Base-by-base conservation (phyloP, 2,888 invertebrate genomes). In the Cynaeus angustus region DNA sequence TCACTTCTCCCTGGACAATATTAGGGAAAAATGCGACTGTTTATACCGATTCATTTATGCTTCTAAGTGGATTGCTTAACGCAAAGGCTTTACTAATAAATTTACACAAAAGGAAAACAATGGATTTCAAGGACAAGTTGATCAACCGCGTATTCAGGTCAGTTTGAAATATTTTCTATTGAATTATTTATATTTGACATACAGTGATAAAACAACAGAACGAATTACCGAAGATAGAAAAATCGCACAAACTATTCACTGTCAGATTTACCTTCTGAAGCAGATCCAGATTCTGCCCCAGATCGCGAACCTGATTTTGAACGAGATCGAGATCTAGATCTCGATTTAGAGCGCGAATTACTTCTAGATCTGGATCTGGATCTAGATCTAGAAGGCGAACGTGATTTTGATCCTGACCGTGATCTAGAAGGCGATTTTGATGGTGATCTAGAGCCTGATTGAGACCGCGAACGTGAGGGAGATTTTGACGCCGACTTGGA, bases 31-130 rank as follows among this genome's bases (percentile, higher is more conserved):
- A 89, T 1, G 89, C 90, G 0, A 89, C 89, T 10, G 82, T 90
- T 12, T 90, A 90, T 79, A 90, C 90, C 0, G 90, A 90, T 79
- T 87, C 88, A 50, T 90, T 90, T 76, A 82, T 90, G 10, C 86
- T 89, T 68, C 83, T 90, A 10, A 90, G 90, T 72, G 90, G 90
- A 0, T 87, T 89, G 67, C 79, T 90, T 12, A 88, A 88, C 75
- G 87, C 89, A 0, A 85, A 87, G 79, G 86, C 88, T 50, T 83
- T 90, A 0, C 80, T 89, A 1, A 84, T 85, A 70, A 89, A 89
- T 71, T 81, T 89, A 28, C 86, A 88, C 65, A 86, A 81, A 67
- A 86, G 85, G 75, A 86, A 86, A 9, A 85, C 85, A 0, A 87
- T 89, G 66, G 85, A 87, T 72, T 81, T 89, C 58, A 86, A 85